Base-by-base conservation (phyloP, 1,140 invertebrate genomes). In the Trachymyrmex septentrionalis region DNA sequence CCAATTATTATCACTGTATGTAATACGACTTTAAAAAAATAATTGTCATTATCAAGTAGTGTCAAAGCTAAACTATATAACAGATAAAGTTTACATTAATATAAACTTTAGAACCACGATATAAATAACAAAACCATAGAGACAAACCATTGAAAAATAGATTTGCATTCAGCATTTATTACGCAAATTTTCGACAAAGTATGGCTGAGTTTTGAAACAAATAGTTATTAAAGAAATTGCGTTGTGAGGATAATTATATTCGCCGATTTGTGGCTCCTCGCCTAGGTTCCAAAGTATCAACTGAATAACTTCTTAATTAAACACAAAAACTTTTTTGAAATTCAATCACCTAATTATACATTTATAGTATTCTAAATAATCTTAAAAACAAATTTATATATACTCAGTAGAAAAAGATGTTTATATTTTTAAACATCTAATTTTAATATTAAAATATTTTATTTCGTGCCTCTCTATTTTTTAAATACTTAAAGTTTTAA, bases 251-350 rank as follows among this genome's bases (percentile, higher is more conserved):
- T 82, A 73, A 73, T 73, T 61, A 72, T 72, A 48, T 72, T 61
- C 38, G 19, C 59, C 24, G 24, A 61, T 48, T 72, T 24, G 21
- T 84, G 38, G 44, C 50, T 19, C 16, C 12, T 38, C 12, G 2
- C 50, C 3, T 34, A 71, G 30, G 50, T 57, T 81, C n/a, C 16
- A 55, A 3, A 53, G 9, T 38, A 38, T 19, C 38, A 44, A 59
- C 34, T n/a, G 10, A 24, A 59, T 48, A 50, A 44, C 27, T 61
- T 61, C 63, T 75, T 50, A 84, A 84, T 84, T 84, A 84, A 82
- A 48, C 6, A 38, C 73, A 82, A 61, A 73, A 75, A 75, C 27
- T 75, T 21, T 21, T n/a, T 50, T 61, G 55, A 84, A 84, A 84
- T 27, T 75, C 44, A 84, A 75, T 84, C 72, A 44, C n/a, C 24